Conservation (phyloP, 2,113 vertebrate species). For the Porphyrio hochstetteri region DNA sequence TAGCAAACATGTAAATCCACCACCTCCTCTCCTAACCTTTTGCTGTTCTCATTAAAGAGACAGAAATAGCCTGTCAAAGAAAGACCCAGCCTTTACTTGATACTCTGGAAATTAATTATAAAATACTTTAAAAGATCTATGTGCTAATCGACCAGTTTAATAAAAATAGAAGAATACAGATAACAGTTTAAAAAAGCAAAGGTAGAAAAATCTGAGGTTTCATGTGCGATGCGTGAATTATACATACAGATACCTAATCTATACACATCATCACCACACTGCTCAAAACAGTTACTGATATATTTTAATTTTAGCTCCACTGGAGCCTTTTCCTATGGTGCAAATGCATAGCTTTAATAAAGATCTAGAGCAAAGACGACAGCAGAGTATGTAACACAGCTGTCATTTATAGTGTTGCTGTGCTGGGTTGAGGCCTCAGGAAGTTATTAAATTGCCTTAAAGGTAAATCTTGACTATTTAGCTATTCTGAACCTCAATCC, state of each 20-base stretch:
- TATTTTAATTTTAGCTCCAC: neutral
- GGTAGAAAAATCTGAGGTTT: neutral
- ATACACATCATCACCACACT: neutral
- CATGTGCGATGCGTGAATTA: neutral
- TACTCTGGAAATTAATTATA: neutral
- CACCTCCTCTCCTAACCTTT: neutral
- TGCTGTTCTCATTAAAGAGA: neutral
- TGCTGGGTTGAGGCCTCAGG: neutral
- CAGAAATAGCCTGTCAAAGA: neutral
- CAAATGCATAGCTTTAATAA: neutral
- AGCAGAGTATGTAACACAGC: neutral
- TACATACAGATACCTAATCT: neutral
- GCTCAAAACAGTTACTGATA: neutral
- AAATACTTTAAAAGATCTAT: neutral
- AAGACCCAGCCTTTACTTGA: neutral
- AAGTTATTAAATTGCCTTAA: conserved; percentile 42
- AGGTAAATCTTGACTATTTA: conserved; percentile 30
- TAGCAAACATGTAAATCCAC: neutral
- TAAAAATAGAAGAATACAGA: neutral
- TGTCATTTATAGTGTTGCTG: neutral
- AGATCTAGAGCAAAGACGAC: neutral
- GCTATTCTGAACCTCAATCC: conserved; percentile 11
- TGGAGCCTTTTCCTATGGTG: neutral
- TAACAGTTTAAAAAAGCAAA: neutral
- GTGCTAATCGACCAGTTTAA: neutral